Evolutionary conservation across 2,888 invertebrate species (phyloP).

Genomic region (Entomobrya proxima): DNA sequence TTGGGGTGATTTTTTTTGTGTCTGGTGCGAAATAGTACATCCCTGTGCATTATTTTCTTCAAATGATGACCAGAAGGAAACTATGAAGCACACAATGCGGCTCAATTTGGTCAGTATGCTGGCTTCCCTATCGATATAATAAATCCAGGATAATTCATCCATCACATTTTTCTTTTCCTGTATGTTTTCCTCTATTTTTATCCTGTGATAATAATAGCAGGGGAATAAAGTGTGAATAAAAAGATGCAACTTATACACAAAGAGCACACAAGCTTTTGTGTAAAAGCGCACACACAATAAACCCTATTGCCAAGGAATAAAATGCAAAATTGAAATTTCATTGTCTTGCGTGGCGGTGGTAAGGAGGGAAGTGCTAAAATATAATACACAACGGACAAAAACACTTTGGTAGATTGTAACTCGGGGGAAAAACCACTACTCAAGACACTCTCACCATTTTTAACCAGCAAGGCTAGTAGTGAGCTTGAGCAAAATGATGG

Average conservation of each 20-base stretch:
- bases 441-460: no score
- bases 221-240: no score
- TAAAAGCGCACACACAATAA: not conserved
- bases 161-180: no score
- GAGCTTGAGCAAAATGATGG: slow-evolving; percentile 30
- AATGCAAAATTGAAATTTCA: slow-evolving; percentile 17
- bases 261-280: not conserved
- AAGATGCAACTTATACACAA: not conserved
- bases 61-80: slow-evolving; percentile 31
- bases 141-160: not conserved
- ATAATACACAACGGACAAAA: not conserved
- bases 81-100: not conserved
- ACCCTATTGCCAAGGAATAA: no score
- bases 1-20: not conserved
- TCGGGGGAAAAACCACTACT: no score
- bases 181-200: not conserved
- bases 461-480: no score
- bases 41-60: not conserved
- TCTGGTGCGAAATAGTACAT: not conserved
- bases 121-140: not conserved
- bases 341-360: not conserved
- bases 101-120: not conserved
- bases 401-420: not conserved
- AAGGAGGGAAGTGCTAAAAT: not conserved
- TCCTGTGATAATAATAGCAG: not conserved